These are phyloP conservation scores for Caradrina clavipalpis DNA, from an alignment of 2,888 invertebrate species.

Conservation along the genomic window DNA sequence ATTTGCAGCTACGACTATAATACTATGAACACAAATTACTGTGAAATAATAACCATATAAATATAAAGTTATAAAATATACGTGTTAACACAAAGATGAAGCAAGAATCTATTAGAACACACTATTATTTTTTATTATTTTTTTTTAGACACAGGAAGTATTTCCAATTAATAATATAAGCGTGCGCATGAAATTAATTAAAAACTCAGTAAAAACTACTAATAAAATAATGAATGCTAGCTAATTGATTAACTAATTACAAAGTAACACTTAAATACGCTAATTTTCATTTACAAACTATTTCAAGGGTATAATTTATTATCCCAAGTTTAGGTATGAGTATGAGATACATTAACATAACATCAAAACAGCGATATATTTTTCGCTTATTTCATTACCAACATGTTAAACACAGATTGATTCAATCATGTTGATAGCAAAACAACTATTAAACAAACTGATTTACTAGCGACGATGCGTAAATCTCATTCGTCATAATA, in stretches of 20 bases:
- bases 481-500: constrained; percentile 40
- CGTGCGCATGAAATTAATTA: constrained; percentile 55
- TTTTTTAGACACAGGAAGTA: constrained; percentile 34
- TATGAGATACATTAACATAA: constrained; percentile 3
- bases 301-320: constrained; percentile 22
- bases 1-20: constrained; percentile 24
- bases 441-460: constrained; percentile 28
- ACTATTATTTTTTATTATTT: constrained; percentile 14
- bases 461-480: constrained; percentile 40
- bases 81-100: constrained; percentile 49
- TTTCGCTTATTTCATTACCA: constrained; percentile 15
- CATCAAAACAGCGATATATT: constrained; percentile 1
- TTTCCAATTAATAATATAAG: constrained; percentile 54
- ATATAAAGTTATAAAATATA: constrained; percentile 20
- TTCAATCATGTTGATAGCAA: constrained; percentile 32
- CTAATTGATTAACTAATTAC: constrained; percentile 57
- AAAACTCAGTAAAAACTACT: constrained; percentile 53
- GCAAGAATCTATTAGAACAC: constrained; percentile 35
- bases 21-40: constrained; percentile 16
- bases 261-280: constrained; percentile 41
- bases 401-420: constrained; percentile 9
- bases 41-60: constrained; percentile 23
- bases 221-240: constrained; percentile 41
- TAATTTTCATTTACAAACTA: constrained; percentile 39
- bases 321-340: not conserved